Evolutionary conservation across 2,888 invertebrate genomes (phyloP).

Genomic region (Punctoribates punctum): DNA sequence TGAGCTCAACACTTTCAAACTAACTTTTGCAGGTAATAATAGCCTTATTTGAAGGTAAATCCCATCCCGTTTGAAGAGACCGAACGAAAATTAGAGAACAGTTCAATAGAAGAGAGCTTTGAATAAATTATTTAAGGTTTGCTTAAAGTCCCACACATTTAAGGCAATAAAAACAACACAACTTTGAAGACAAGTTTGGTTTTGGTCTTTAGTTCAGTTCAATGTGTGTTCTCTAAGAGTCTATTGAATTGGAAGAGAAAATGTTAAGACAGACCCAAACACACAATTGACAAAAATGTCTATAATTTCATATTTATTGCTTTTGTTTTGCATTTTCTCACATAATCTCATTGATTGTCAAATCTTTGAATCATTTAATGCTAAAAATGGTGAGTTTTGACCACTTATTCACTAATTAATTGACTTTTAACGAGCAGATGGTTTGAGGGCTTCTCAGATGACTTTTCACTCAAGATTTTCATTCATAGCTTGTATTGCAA

Average conservation of each 20-base stretch:
- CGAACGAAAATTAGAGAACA: slow-evolving; percentile 20
- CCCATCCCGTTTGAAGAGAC: not conserved
- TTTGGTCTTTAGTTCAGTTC: slow-evolving; percentile 10
- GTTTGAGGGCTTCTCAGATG: not conserved
- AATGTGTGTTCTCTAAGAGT: slow-evolving; percentile 11
- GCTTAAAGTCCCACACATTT: slow-evolving; percentile 15
- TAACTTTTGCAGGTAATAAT: slow-evolving; percentile 21
- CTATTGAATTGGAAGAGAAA: slow-evolving; percentile 8
- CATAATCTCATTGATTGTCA: slow-evolving; percentile 6
- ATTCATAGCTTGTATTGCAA: not conserved
- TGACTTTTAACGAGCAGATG: not conserved
- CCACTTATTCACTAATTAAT: not conserved
- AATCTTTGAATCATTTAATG: not conserved
- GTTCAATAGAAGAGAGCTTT: slow-evolving; percentile 22
- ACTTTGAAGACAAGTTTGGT: slow-evolving; percentile 22
- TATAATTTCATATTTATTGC: not conserved
- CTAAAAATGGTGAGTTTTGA: slow-evolving; percentile 19
- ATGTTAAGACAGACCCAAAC: not conserved
- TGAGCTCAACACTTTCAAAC: not conserved
- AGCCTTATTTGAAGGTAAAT: slow-evolving; percentile 25
- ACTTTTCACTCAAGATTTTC: not conserved
- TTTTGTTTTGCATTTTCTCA: slow-evolving; percentile 1
- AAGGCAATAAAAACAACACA: slow-evolving; percentile 20
- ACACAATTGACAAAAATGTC: slow-evolving; percentile 8
- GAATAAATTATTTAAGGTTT: not conserved